Percentiles rank a stretch among this genome's conserved stretches.
phyloP scores from a whole-genome alignment of 2,113 vertebrate species.

The Callaeas wilsoni region DNA sequence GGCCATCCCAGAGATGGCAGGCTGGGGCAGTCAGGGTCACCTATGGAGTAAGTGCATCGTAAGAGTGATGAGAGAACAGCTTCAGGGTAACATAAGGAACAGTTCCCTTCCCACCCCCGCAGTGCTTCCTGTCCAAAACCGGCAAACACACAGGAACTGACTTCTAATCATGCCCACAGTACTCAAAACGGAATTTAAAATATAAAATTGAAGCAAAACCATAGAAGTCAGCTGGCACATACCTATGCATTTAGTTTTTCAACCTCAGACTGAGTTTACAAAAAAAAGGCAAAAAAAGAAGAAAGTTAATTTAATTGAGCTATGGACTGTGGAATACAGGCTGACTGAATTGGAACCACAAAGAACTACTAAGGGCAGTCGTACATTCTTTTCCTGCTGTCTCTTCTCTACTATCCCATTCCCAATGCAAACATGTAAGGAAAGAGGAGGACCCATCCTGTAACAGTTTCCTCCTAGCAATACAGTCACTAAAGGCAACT shows the following conservation, averaged over 20 bases:
- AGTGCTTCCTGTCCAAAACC: not conserved
- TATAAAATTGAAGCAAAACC: not conserved
- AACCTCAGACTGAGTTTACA: not conserved
- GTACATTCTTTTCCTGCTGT: not conserved
- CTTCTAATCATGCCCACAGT: not conserved
- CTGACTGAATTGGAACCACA: not conserved
- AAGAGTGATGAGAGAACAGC: not conserved
- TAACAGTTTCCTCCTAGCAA: not conserved
- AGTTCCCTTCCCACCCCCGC: not conserved
- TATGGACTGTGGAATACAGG: not conserved
- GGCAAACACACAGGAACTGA: not conserved
- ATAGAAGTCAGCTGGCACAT: not conserved
- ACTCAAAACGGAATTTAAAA: not conserved
- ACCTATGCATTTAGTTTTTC: not conserved
- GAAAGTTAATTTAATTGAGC: not conserved
- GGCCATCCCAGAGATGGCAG: not conserved
- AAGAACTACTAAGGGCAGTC: not conserved
- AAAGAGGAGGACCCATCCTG: not conserved
- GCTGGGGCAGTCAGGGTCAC: fast-evolving
- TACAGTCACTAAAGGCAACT: not conserved
- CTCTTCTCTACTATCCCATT: not conserved
- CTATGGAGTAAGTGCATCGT: not conserved
- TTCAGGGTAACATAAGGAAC: not conserved
- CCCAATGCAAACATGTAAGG: not conserved
- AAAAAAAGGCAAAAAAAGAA: not conserved